Evolutionary conservation across 2,888 invertebrate species (phyloP), one percentile per base, ranked within the genome.

Genomic region (Acanthosepion lycidas): DNA sequence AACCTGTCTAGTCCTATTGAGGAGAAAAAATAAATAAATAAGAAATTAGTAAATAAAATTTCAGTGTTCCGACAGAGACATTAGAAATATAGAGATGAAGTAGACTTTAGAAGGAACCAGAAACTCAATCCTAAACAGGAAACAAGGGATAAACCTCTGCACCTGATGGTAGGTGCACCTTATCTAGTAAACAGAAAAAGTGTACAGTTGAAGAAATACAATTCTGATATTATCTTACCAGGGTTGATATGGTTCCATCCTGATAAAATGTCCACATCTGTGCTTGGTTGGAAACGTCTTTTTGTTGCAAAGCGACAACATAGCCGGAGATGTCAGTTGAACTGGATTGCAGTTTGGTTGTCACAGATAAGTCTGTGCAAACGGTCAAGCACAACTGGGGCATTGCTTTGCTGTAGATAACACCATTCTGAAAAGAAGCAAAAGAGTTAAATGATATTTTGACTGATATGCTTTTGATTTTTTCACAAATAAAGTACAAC

Each of bases 221-320:
- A 78, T 78, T n/a, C 23, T 23, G 6, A 23, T 1, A 78, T 78
- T 78, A 33, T 33, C 78, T 95, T 95, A 97, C 97, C 96, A 96
- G 95, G 92, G 96, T 95, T 26, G 96, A 96, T 28, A 97, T 96
- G 33, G 96, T 96, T n/a, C 97, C 97, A 95, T 97, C 97, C 12
- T 96, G 94, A 53, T 96, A 96, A 95, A 97, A 97, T 33, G 95
- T 95, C 97, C 97, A 97, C 94, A 96, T 96, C 95, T 97, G 97
- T 92, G 95, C 95, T 18, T 96, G 95, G 94, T 96, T 96, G 48
- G 96, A 96, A 12, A 96, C 94, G 95, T 96, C 96, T 94, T 96
- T 96, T 95, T 97, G 96, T 95, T 97, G 96, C 91, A 97, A 94
- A 23, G 95, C 95, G 55, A 97, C 97, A 59, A 96, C 95, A 95